These are phyloP conservation scores for Pogonognathellus flavescens DNA, from an alignment of 1,140 invertebrate genomes.

Conservation along the genomic window DNA sequence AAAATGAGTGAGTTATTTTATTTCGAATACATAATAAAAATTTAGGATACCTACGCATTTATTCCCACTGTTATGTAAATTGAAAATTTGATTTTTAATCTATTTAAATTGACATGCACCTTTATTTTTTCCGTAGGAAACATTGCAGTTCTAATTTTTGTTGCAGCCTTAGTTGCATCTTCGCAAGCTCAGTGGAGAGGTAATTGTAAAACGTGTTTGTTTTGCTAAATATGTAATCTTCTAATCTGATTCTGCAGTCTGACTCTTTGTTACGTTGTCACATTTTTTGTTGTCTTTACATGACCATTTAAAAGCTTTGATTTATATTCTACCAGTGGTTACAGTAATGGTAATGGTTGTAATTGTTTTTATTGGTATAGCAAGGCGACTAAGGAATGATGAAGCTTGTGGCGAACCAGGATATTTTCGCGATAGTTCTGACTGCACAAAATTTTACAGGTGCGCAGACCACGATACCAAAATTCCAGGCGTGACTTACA, in stretches of 20 bases:
- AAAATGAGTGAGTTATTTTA: neutral
- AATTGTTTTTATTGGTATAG: neutral
- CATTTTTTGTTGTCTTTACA: neutral
- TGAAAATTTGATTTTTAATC: neutral
- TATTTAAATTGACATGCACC: neutral
- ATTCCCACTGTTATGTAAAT: neutral
- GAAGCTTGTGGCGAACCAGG: conserved; percentile 24
- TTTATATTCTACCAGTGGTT: neutral
- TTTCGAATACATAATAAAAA: neutral
- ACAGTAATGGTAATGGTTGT: too few relatives aligned
- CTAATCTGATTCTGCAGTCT: neutral
- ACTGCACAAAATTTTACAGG: conserved; percentile 25
- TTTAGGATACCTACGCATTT: neutral
- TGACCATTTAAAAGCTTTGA: neutral
- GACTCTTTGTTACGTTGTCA: neutral
- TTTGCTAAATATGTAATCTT: neutral
- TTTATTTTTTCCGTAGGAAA: neutral
- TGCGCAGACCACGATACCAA: conserved; percentile 33
- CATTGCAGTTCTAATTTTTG: neutral
- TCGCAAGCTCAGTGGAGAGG: neutral
- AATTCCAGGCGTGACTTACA: neutral
- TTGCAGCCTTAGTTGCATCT: neutral
- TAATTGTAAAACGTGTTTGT: neutral
- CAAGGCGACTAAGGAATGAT: neutral
- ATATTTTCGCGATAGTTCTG: neutral